Conservation (phyloP, 2,888 invertebrate species). For the Anthoptus insignis region DNA sequence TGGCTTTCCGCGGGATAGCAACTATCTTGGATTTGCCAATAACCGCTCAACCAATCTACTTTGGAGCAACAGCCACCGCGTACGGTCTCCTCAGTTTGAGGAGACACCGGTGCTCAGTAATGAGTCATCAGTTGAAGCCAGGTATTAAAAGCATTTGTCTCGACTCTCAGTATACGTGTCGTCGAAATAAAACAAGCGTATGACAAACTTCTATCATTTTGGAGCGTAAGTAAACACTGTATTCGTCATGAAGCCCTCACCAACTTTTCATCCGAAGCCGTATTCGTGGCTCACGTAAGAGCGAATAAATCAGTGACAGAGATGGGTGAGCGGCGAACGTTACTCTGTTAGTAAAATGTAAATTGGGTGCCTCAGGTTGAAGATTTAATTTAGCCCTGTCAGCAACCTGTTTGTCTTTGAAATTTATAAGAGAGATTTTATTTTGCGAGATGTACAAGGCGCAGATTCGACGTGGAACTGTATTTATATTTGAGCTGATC, state of each 20-base stretch:
- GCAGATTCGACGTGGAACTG: too few relatives aligned
- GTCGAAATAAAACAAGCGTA: conserved; percentile 63
- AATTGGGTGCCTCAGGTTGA: conserved; percentile 2
- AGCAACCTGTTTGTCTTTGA: neutral
- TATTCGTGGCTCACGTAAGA: neutral
- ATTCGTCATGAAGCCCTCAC: conserved; percentile 52
- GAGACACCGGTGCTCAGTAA: too few relatives aligned
- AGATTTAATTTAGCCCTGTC: conserved; percentile 5
- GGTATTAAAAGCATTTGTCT: too few relatives aligned
- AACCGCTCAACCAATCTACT: too few relatives aligned
- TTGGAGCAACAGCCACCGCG: too few relatives aligned
- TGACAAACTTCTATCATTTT: conserved; percentile 51
- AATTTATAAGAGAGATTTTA: neutral
- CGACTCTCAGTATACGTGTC: too few relatives aligned
- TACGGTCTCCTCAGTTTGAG: too few relatives aligned
- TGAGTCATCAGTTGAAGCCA: too few relatives aligned
- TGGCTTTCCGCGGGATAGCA: too few relatives aligned
- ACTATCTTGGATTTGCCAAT: too few relatives aligned
- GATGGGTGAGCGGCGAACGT: conserved; percentile 4
- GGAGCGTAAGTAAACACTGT: conserved; percentile 46
- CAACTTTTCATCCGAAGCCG: conserved; percentile 30
- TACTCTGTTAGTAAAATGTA: neutral
- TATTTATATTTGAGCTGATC: too few relatives aligned
- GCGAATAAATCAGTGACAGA: conserved; percentile 3
- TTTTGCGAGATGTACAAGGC: too few relatives aligned